Percentiles rank a stretch among this genome's conserved stretches.
phyloP scores from a whole-genome alignment of 2,888 invertebrate species.

The Chesias legatella region DNA sequence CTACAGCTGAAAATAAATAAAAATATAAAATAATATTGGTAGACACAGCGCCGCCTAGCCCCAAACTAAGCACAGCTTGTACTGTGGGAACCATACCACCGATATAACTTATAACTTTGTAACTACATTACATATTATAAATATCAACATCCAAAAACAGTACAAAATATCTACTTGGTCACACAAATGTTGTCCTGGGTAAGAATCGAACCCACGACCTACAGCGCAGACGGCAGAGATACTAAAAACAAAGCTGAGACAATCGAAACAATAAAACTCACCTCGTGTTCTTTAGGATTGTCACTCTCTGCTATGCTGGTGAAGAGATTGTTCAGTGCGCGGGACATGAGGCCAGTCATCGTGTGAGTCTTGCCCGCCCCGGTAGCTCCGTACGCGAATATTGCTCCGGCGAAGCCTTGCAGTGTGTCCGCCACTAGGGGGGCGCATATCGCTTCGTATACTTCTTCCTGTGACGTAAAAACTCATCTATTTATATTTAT shows the following conservation, averaged over 20 bases:
- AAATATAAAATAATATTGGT: too few species aligned
- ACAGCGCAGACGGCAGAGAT: too few species aligned
- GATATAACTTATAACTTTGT: too few species aligned
- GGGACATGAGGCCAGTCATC: conserved; percentile 95
- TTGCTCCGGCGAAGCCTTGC: conserved; percentile 94
- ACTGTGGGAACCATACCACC: too few species aligned
- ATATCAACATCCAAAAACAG: too few species aligned
- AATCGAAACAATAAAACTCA: conserved; percentile 60
- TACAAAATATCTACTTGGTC: conserved; percentile 6
- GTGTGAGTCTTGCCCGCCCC: conserved; percentile 96
- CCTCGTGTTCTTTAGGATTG: conserved; percentile 82
- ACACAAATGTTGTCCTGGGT: too few species aligned
- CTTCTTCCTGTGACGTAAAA: conserved; percentile 85
- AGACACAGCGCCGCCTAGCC: too few species aligned
- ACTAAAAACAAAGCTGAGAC: background rate
- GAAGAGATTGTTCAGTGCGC: conserved; percentile 92
- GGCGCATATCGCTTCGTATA: conserved; percentile 93
- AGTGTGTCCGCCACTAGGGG: conserved; percentile 92
- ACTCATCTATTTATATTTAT: too few species aligned
- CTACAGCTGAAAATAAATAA: too few species aligned
- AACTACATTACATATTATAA: too few species aligned
- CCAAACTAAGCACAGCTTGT: too few species aligned
- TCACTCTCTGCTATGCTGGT: conserved; percentile 82
- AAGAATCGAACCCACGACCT: too few species aligned
- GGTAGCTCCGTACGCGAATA: conserved; percentile 97